Evolutionary conservation across 1,140 invertebrate genomes (phyloP).

Genomic region (Homarus americanus): DNA sequence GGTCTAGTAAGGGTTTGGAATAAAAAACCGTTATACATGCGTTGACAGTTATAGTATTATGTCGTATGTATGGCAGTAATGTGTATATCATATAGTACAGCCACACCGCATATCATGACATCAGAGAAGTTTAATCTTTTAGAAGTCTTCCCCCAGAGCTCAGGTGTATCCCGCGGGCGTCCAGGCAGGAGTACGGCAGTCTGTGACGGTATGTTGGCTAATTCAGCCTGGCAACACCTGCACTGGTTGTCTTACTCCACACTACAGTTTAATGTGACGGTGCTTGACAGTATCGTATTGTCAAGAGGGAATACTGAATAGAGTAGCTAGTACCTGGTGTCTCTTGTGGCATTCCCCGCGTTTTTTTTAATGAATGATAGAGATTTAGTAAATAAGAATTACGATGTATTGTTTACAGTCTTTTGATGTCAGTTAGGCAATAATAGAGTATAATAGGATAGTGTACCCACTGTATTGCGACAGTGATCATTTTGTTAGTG

Average conservation of each 20-base stretch:
- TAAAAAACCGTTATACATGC: neutral
- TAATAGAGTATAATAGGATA: too few species aligned
- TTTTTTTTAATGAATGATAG: neutral
- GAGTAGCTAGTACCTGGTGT: neutral
- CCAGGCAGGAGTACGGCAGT: neutral
- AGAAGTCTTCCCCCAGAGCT: neutral
- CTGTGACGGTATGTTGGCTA: neutral
- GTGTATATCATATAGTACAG: neutral
- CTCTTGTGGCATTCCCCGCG: neutral
- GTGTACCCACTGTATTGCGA: too few species aligned
- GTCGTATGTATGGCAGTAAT: neutral
- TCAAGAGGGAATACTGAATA: neutral
- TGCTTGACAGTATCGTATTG: neutral
- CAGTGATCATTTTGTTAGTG: too few species aligned
- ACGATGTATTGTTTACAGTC: neutral
- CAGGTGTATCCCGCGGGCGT: neutral
- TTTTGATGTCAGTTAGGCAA: neutral
- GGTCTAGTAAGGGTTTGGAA: neutral
- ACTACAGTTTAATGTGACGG: neutral
- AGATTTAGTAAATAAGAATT: neutral
- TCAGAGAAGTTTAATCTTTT: neutral
- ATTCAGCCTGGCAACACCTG: neutral
- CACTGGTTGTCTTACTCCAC: neutral
- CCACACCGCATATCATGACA: neutral
- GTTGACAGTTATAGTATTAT: neutral